Evolutionary conservation across 2,797 vertebrate genomes (phyloP).

Genomic region (Vespertilio murinus): DNA sequence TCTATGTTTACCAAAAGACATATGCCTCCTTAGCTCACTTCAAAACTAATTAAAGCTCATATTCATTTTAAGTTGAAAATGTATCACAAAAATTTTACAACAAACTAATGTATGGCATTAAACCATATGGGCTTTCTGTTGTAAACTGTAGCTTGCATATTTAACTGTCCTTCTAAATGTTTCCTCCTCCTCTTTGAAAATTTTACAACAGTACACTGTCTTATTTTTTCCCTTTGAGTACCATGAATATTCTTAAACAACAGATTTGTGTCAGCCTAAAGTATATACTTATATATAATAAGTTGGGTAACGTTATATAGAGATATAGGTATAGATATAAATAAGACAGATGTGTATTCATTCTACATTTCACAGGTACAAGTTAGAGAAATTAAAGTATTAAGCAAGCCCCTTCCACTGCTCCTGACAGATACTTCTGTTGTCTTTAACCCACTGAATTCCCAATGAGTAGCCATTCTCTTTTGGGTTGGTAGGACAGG

Average conservation of each 20-base stretch:
- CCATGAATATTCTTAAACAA: conserved; percentile 21
- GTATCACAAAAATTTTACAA: conserved; percentile 56
- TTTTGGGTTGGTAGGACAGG: neutral
- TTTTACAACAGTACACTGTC: conserved; percentile 14
- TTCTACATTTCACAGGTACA: neutral
- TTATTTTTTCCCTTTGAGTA: conserved; percentile 15
- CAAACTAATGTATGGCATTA: conserved; percentile 65
- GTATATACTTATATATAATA: neutral
- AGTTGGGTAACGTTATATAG: neutral
- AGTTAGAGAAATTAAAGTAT: neutral
- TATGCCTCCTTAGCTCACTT: conserved; percentile 45
- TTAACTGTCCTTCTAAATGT: conserved; percentile 47
- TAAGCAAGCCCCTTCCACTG: neutral
- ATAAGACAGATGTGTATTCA: neutral
- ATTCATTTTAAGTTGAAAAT: conserved; percentile 62
- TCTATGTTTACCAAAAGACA: conserved; percentile 49
- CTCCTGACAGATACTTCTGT: neutral
- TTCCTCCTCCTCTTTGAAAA: conserved; percentile 48
- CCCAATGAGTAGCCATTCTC: neutral
- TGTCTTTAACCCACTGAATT: neutral
- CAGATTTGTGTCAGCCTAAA: neutral
- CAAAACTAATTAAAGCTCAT: conserved; percentile 64
- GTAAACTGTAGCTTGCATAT: conserved; percentile 26
- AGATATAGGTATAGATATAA: neutral
- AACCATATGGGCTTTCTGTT: conserved; percentile 60